Conservation (phyloP, 2,888 invertebrate genomes). For the Sarcophaga subvicina region DNA sequence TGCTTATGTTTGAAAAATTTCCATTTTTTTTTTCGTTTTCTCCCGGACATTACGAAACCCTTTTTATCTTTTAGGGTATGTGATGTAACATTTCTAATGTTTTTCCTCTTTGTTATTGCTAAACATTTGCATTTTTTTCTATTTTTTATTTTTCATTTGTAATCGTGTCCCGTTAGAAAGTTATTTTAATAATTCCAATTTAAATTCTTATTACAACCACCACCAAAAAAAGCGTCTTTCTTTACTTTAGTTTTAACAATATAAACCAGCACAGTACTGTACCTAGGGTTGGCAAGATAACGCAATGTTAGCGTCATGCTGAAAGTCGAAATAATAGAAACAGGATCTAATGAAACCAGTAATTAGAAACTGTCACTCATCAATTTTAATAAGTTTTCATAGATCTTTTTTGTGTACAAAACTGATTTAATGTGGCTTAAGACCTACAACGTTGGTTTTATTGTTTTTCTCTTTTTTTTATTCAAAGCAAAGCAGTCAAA, state of each 20-base stretch:
- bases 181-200: slow-evolving; percentile 48
- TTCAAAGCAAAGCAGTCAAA: too few relatives aligned
- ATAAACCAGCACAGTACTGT: not conserved
- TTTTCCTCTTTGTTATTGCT: not conserved
- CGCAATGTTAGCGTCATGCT: not conserved
- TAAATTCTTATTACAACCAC: slow-evolving; percentile 15
- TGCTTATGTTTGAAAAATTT: not conserved
- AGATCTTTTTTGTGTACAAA: not conserved
- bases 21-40: not conserved
- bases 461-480: too few relatives aligned
- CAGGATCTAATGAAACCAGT: not conserved
- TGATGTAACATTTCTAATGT: not conserved
- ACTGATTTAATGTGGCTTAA: not conserved
- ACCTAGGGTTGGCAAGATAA: not conserved
- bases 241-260: not conserved
- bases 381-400: slow-evolving; percentile 42
- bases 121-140: not conserved
- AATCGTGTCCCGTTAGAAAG: slow-evolving; percentile 17
- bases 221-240: not conserved
- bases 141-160: not conserved
- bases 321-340: not conserved
- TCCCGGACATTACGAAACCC: too few relatives aligned
- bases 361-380: slow-evolving; percentile 53
- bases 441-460: not conserved
- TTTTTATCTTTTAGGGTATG: not conserved